Base-by-base conservation (phyloP, 2,797 vertebrate species). In the Cyclopterus lumpus region DNA sequence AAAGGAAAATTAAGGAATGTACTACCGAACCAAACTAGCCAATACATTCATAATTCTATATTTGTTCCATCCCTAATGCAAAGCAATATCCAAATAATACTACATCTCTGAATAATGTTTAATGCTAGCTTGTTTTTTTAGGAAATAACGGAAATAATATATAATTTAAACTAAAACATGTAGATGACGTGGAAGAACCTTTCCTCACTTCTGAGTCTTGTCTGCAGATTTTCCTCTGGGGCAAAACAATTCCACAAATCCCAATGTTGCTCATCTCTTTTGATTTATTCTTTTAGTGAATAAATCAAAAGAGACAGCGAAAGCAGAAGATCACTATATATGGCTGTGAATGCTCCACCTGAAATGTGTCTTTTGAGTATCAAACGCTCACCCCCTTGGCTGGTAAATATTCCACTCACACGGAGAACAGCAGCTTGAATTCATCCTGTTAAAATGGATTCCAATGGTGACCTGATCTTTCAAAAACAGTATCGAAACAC, bases 391-490 rank as follows among this genome's bases (percentile, higher is more conserved):
- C 48, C 30, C 59, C 70, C 49, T 46, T 48, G 24, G 60, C 68
- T 73, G 79, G 79, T 82, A 77, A 76, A 58, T 14, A 66, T 73
- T 76, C 75, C 69, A 75, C 48, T 3, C 71, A 40, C 30, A 38
- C 6, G 11, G 22, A 67, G 11, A 83, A 54, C 30, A 71, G 70
- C 85, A 86, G 77, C 82, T 83, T 88, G 77, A 75, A 77, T 70
- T 77, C 32, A 82, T 85, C 81, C 57, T 62, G 49, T 75, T 83
- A 57, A 75, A 75, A 61, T 5, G 20, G 61, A 86, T 80, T 87
- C 79, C 66, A 73, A 48, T 20, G 32, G 67, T 71, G 77, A 76
- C 61, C 26, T 32, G 66, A 36, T 28, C 34, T 72, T 83, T 72
- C 28, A 57, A 66, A 48, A 34, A 32, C 38, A 28, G 32, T 12